phyloP scores from a whole-genome alignment of 1,140 invertebrate species.

The Dinothrombium tinctorium region DNA sequence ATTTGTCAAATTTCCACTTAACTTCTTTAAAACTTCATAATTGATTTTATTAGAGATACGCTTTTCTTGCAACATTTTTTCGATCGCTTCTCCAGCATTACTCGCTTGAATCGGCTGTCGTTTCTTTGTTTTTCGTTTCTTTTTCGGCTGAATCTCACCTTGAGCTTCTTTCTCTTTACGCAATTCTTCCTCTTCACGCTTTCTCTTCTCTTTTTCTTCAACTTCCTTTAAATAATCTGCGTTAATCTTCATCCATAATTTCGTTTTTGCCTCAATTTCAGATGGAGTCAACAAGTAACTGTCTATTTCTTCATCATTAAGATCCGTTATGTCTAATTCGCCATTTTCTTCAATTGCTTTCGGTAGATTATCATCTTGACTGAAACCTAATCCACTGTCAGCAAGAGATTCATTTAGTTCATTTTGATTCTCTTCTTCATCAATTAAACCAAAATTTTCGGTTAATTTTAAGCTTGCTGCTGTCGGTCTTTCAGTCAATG shows the following conservation, averaged over 20 bases:
- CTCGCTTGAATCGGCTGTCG: slow-evolving; percentile 39
- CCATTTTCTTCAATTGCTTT: slow-evolving; percentile 23
- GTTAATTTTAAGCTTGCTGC: slow-evolving; percentile 22
- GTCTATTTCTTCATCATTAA: slow-evolving; percentile 69
- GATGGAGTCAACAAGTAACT: slow-evolving; percentile 46
- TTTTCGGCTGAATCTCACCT: slow-evolving; percentile 13
- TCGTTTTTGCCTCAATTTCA: slow-evolving; percentile 50
- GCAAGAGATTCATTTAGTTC: not conserved
- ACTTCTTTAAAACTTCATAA: slow-evolving; percentile 86
- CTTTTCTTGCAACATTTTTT: slow-evolving; percentile 81
- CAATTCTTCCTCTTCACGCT: slow-evolving; percentile 27
- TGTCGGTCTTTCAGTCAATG: slow-evolving; percentile 17
- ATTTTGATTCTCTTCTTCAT: not conserved
- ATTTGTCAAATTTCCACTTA: too few species aligned
- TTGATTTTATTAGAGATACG: slow-evolving; percentile 90
- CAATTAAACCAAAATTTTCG: slow-evolving; percentile 4
- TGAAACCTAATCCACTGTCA: not conserved
- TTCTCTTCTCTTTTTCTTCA: slow-evolving; percentile 26
- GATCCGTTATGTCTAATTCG: slow-evolving; percentile 48
- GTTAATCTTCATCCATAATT: slow-evolving; percentile 59
- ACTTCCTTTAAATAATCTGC: slow-evolving; percentile 53
- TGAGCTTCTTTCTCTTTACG: slow-evolving; percentile 20
- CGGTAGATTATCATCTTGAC: slow-evolving; percentile 9
- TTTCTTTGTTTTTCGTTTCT: slow-evolving; percentile 16
- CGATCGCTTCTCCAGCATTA: slow-evolving; percentile 68